Evolutionary conservation across 2,113 vertebrate genomes (phyloP), one percentile per base, ranked within the genome.

Genomic region (Prunella fulvescens): DNA sequence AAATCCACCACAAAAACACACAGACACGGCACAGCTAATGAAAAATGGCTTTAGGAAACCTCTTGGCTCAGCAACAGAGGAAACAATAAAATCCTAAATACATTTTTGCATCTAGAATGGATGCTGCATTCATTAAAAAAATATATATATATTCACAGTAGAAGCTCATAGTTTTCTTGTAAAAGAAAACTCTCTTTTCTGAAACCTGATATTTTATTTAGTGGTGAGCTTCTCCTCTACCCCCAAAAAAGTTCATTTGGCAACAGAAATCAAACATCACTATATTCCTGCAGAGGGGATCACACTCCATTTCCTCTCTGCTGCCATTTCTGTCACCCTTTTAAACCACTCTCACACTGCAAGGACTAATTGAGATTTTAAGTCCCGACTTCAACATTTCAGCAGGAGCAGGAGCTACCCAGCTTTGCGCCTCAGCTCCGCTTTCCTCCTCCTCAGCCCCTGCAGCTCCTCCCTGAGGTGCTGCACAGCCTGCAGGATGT

Each of bases 401-500:
- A 23, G 58, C 61, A 77, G 80, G 10, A 48, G n/a, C 12, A 1
- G 64, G 67, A 3, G 14, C 93, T 94, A 94, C 58, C 31, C 74
- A 40, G 72, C 69, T 69, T 22, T 60, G 40, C 3, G 10, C 48
- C 66, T 93, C 66, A 66, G 37, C 25, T 87, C 82, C 3, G 40
- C 92, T 42, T 92, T 98, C 89, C 23, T 96, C 9, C 86, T 97
- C 91, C 96, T 98, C 86, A 98, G 86, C 64, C 83, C 96, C 44
- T 39, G 95, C 89, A 98, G 97, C 97, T 99, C 99, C 64, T 98
- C 97, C 85, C 97, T 97, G 94, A 99, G 97, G 96, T 99, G 98
- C 78, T 98, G 82, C 47, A 99, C 92, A 14, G 98, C 98, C 23
- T 97, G 97, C 78, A 96, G 97, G 89, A 99, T 99, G 70, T 98